phyloP scores from a whole-genome alignment of 2,113 vertebrate genomes.

The Chitala chitala region DNA sequence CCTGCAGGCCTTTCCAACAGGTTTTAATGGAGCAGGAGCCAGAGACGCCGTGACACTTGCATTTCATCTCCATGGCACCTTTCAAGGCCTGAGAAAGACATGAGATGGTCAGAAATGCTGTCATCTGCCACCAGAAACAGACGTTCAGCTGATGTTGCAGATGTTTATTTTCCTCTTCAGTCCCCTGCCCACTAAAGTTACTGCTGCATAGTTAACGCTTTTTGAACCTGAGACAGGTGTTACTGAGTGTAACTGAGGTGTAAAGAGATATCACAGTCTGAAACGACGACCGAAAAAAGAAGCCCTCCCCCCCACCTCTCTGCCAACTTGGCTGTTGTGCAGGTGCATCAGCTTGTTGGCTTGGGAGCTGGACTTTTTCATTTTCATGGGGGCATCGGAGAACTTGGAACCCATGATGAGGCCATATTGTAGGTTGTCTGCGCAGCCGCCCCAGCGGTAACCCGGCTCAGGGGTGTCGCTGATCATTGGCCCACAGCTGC shows the following conservation, averaged over 20 bases:
- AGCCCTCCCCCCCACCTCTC: too few relatives aligned
- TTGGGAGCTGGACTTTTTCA: slow-evolving; percentile 90
- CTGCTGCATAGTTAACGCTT: too few relatives aligned
- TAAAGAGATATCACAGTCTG: too few relatives aligned
- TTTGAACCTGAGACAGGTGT: too few relatives aligned
- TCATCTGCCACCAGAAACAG: not conserved
- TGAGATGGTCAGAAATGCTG: not conserved
- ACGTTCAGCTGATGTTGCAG: not conserved
- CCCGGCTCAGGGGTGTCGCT: slow-evolving; percentile 87
- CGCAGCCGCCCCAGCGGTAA: slow-evolving; percentile 97
- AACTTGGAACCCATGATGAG: slow-evolving; percentile 97
- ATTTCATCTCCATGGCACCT: slow-evolving; percentile 90
- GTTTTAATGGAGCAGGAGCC: slow-evolving; percentile 97
- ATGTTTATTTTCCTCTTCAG: too few relatives aligned
- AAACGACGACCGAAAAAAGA: not conserved
- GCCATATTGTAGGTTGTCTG: slow-evolving; percentile 95
- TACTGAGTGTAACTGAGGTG: too few relatives aligned
- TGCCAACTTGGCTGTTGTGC: slow-evolving; percentile 98
- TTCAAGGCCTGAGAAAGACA: slow-evolving; percentile 67
- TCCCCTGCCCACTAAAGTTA: too few relatives aligned
- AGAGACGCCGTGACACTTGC: slow-evolving; percentile 96
- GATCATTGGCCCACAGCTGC: slow-evolving; percentile 89
- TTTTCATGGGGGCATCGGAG: slow-evolving; percentile 96
- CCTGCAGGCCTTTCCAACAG: slow-evolving; percentile 93
- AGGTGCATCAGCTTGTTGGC: slow-evolving; percentile 99